Evolutionary conservation across 2,888 invertebrate genomes (phyloP).

Genomic region (Escarpia spicata): DNA sequence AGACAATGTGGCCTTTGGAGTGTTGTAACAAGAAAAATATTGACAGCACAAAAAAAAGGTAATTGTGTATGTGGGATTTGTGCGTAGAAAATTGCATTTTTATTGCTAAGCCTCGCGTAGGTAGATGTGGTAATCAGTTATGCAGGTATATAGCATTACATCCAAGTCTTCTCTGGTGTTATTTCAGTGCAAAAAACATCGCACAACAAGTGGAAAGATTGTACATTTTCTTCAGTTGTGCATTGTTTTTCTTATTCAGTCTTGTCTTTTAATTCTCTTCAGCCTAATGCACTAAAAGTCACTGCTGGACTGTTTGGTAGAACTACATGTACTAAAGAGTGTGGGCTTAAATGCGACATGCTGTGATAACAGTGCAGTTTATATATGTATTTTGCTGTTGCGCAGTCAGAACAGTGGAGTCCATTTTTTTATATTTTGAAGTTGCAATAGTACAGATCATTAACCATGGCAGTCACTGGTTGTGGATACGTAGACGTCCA

Average conservation of each 20-base stretch:
- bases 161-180: background rate
- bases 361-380: background rate
- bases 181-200: background rate
- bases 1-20: background rate
- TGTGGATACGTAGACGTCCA: too few species aligned
- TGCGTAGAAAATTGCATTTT: background rate
- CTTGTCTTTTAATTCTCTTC: too few species aligned
- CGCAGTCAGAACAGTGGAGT: too few species aligned
- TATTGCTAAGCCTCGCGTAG: background rate
- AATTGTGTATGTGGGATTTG: background rate
- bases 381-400: too few species aligned
- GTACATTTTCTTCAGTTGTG: background rate
- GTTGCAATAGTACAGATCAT: too few species aligned
- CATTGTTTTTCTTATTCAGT: too few species aligned
- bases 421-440: too few species aligned
- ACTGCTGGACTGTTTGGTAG: background rate
- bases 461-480: too few species aligned
- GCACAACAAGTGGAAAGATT: background rate
- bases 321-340: background rate
- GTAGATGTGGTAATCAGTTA: background rate
- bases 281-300: background rate
- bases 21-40: background rate
- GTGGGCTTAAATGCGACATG: background rate
- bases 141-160: background rate
- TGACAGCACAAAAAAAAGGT: background rate